Evolutionary conservation across 2,888 invertebrate genomes (phyloP).

Genomic region (Netelia fuscicornis): DNA sequence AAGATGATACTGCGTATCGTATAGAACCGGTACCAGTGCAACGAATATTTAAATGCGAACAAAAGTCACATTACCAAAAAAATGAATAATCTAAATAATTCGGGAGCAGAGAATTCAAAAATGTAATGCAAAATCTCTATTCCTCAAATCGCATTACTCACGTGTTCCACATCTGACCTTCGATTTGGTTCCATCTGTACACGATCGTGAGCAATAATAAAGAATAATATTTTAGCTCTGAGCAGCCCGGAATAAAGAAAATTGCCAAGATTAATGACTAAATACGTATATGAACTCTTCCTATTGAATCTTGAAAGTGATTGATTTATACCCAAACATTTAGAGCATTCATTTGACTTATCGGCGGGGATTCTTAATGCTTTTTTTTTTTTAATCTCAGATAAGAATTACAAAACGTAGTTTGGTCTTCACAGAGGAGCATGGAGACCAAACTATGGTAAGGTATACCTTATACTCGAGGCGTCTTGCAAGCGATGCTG

Average conservation of each 20-base stretch:
- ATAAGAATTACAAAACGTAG: too few relatives aligned
- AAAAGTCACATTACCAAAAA: conserved; percentile 62
- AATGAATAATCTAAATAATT: conserved; percentile 71
- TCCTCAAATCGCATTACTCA: conserved; percentile 87
- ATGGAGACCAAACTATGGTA: too few relatives aligned
- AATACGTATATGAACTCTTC: not conserved
- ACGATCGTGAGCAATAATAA: conserved; percentile 77
- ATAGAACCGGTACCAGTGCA: conserved; percentile 38
- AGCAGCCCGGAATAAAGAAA: not conserved
- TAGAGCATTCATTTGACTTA: too few relatives aligned
- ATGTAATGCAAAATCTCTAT: conserved; percentile 58
- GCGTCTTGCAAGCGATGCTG: too few relatives aligned
- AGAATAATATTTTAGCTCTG: conserved; percentile 41
- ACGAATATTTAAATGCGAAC: not conserved
- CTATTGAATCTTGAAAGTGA: not conserved
- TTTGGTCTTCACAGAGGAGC: too few relatives aligned
- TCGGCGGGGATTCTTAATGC: too few relatives aligned
- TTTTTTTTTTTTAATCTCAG: too few relatives aligned
- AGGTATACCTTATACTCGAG: too few relatives aligned
- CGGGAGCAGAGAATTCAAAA: conserved; percentile 45
- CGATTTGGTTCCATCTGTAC: conserved; percentile 93
- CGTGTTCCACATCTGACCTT: conserved; percentile 92
- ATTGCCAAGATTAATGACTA: not conserved
- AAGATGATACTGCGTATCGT: conserved; percentile 1
- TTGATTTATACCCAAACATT: not conserved